Percentiles rank a stretch among this genome's conserved stretches.
phyloP scores from a whole-genome alignment of 2,797 vertebrate genomes.

The Arremon brunneinucha region DNA sequence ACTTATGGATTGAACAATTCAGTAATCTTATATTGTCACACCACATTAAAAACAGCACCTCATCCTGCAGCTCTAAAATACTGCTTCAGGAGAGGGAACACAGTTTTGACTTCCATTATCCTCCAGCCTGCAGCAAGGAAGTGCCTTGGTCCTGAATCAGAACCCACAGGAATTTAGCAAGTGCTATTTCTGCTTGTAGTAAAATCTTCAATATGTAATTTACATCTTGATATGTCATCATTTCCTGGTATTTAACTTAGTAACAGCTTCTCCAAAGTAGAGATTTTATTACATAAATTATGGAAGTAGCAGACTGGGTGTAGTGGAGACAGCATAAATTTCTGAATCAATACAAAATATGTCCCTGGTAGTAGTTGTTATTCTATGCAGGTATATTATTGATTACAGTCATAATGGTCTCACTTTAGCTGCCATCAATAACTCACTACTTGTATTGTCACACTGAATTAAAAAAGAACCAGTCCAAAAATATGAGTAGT shows the following conservation, averaged over 20 bases:
- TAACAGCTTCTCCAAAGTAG: constrained; percentile 38
- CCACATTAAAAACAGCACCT: not conserved
- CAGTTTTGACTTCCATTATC: not conserved
- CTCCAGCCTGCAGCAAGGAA: constrained; percentile 26
- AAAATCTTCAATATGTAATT: constrained; percentile 36
- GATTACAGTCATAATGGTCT: constrained; percentile 60
- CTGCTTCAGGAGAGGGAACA: constrained; percentile 4
- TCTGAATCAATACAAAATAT: constrained; percentile 57
- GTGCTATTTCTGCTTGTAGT: constrained; percentile 43
- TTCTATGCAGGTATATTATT: constrained; percentile 63
- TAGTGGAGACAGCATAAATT: constrained; percentile 38
- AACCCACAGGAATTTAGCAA: constrained; percentile 43
- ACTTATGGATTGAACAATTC: not conserved
- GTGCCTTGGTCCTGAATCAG: constrained; percentile 29
- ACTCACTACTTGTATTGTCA: constrained; percentile 32
- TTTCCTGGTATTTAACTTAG: constrained; percentile 62
- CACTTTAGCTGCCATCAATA: constrained; percentile 53
- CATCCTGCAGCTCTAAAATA: not conserved
- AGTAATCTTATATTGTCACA: not conserved
- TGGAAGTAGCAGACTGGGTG: constrained; percentile 16
- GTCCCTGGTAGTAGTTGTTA: constrained; percentile 40
- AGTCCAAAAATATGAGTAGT: not conserved
- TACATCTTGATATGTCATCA: constrained; percentile 55
- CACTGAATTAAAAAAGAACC: constrained; percentile 33
- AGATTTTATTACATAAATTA: constrained; percentile 60